Conservation (phyloP, 2,113 vertebrate genomes). For the Orycteropus afer region DNA sequence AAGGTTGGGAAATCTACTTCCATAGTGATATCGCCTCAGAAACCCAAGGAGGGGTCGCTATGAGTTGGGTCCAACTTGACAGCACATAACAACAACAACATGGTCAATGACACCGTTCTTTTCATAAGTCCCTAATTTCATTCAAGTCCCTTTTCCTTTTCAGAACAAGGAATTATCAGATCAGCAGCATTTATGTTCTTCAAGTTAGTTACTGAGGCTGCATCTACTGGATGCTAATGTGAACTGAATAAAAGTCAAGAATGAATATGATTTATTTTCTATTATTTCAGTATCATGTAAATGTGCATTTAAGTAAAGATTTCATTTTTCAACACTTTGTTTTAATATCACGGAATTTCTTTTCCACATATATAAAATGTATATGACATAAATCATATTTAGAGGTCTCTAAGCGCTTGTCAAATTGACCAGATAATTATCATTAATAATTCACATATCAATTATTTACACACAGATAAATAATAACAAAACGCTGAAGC, state of each 20-base stretch:
- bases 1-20: too few species aligned
- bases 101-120: not conserved
- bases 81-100: too few species aligned
- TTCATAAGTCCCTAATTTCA: not conserved
- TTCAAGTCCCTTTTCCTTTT: not conserved
- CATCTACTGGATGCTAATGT: not conserved
- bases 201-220: not conserved
- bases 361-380: not conserved
- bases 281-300: not conserved
- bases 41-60: too few species aligned
- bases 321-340: conserved; percentile 31
- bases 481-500: not conserved
- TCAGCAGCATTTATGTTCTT: not conserved
- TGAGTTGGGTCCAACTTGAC: too few species aligned
- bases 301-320: not conserved
- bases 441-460: not conserved
- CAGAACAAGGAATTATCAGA: not conserved
- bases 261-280: not conserved
- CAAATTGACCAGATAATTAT: not conserved
- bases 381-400: not conserved
- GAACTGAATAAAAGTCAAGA: not conserved
- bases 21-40: too few species aligned
- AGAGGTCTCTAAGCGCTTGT: not conserved
- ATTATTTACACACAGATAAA: not conserved
- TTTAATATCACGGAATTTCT: not conserved